A percentile compares a stretch with the other conserved stretches of the same genome.
Evolutionary conservation across 2,797 vertebrate genomes (phyloP).

Genomic region (Myioborus miniatus): DNA sequence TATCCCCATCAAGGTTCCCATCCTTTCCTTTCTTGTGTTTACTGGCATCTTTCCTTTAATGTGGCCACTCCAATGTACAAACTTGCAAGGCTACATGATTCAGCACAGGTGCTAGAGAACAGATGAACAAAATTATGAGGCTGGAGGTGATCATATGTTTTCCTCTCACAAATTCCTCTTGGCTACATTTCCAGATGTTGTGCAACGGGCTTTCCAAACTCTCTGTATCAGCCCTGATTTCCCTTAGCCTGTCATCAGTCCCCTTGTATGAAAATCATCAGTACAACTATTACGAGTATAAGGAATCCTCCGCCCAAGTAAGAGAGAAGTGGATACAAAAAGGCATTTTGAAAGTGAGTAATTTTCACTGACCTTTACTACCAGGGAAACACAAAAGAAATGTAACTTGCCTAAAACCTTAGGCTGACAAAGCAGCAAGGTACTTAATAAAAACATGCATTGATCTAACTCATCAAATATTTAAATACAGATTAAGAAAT

Average conservation of each 20-base stretch:
- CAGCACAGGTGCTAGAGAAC: constrained; percentile 17
- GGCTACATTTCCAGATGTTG: constrained; percentile 33
- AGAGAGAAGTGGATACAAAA: background rate
- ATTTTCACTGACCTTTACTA: background rate
- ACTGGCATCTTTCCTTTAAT: background rate
- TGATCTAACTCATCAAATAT: background rate
- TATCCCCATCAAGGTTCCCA: background rate
- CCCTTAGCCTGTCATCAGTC: background rate
- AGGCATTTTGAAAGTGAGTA: background rate
- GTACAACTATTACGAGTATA: background rate
- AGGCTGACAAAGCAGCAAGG: background rate
- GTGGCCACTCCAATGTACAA: background rate
- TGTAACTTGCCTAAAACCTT: background rate
- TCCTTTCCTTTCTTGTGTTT: background rate
- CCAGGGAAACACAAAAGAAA: background rate
- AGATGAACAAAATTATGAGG: background rate
- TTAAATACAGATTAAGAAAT: background rate
- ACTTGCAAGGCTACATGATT: background rate
- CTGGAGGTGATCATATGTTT: background rate
- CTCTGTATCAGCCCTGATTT: background rate
- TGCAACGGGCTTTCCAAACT: background rate
- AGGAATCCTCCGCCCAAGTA: background rate
- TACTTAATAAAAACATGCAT: background rate
- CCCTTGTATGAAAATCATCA: background rate
- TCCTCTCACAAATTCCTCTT: constrained; percentile 23